Evolutionary conservation across 2,888 invertebrate species (phyloP), one percentile per base, ranked within the genome.

Genomic region (Prenolepis imparis): DNA sequence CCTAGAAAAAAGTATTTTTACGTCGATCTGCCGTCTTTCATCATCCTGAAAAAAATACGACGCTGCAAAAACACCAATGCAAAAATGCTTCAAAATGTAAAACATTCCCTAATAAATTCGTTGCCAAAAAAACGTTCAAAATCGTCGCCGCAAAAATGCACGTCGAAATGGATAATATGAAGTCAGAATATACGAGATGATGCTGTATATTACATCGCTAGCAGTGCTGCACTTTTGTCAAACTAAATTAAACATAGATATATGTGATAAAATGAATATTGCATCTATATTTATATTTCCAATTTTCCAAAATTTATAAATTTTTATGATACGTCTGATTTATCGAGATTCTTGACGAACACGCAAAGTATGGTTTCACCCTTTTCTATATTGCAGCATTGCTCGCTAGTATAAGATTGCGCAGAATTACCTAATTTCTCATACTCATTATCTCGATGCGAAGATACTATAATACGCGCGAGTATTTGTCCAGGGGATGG

Each of bases 361-460:
- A 61, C 8, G n/a, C 52, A 5, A 12, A 36, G 6, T 28, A 28
- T 68, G 15, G 15, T 55, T 57, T 78, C 8, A 12, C 15, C 4
- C 3, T 68, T 68, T 41, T 32, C 21, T 57, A 48, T n/a, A 21
- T 78, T 78, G 73, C 78, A 78, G 44, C 78, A 78, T 72, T 73
- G 36, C 72, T 78, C 32, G 72, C 44, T 18, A 28, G 5, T 24
- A 44, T 28, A 59, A 78, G 44, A 12, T 72, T 59, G 18, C 55
- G 15, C 72, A 72, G n/a, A 84, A 84, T 84, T 84, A 84, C 84
- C 84, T 84, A 84, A 83, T 82, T 12, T 72, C 61, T 84, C 66
- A 82, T 67, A 83, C 84, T 63, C 72, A 80, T 66, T 75, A 75
- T 52, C 64, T 66, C 82, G 77, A 12, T 44, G 75, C 32, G 78